Percentiles rank a stretch among this genome's conserved stretches.
Conservation (phyloP, 2,113 vertebrate genomes). For the Trematocara stigmaticum region DNA sequence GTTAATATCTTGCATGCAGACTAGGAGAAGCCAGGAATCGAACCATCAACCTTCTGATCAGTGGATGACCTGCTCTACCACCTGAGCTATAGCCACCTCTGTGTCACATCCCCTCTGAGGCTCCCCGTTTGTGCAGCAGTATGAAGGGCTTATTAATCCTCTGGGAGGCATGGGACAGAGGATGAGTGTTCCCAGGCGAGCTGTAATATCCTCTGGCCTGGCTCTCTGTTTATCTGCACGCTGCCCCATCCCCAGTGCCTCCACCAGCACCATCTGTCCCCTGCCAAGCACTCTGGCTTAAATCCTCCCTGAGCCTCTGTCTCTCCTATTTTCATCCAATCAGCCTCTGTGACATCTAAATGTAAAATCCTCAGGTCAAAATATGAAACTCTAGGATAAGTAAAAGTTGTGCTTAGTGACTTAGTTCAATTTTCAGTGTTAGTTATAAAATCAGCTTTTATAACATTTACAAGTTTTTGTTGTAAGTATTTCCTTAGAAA, state of each 20-base stretch:
- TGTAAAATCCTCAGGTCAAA: background rate
- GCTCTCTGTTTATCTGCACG: slow-evolving; percentile 5
- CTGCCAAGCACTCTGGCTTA: slow-evolving; percentile 49
- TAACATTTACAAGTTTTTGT: background rate
- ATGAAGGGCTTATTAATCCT: slow-evolving; percentile 62
- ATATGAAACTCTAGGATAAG: background rate
- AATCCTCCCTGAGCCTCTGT: slow-evolving; percentile 29
- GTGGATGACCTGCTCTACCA: no score
- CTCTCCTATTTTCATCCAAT: slow-evolving; percentile 25
- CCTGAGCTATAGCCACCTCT: background rate
- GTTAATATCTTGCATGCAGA: no score
- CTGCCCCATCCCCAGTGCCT: slow-evolving; percentile 5
- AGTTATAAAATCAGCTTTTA: background rate
- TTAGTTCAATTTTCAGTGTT: background rate
- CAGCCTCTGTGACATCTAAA: background rate
- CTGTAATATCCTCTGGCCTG: slow-evolving; percentile 55
- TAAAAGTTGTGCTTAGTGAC: background rate
- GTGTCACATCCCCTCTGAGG: background rate
- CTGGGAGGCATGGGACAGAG: slow-evolving; percentile 43
- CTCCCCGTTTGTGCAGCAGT: slow-evolving; percentile 36
- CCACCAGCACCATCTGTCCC: slow-evolving; percentile 68
- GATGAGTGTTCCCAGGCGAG: slow-evolving; percentile 59
- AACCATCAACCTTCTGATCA: no score
- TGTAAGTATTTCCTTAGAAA: background rate
- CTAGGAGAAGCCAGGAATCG: no score